A percentile compares a stretch with the other conserved stretches of the same genome.
These are phyloP conservation scores for Strongylocentrotus purpuratus DNA, from an alignment of 35 echinoderm and acorn worm species.

Conservation along the genomic window DNA sequence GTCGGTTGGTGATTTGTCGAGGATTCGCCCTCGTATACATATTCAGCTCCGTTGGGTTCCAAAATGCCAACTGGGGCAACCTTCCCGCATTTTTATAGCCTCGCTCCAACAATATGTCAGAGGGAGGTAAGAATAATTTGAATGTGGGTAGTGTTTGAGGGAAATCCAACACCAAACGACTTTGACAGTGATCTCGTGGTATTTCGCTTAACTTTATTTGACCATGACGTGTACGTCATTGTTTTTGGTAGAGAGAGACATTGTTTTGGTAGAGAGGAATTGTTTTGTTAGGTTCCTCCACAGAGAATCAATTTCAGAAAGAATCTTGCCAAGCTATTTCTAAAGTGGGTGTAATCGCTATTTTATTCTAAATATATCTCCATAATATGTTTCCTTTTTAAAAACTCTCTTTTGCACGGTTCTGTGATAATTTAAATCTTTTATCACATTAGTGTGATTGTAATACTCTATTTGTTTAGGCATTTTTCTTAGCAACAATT, in stretches of 20 bases:
- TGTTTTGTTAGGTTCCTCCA: neutral
- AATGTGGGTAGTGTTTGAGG: neutral
- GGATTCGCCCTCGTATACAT: neutral
- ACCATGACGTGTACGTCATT: neutral
- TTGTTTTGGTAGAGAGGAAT: neutral
- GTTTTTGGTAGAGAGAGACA: neutral
- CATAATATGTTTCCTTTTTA: too few species aligned
- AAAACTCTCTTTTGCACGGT: too few species aligned
- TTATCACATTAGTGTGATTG: too few species aligned
- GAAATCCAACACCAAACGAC: neutral
- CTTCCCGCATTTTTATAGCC: neutral
- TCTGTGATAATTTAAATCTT: too few species aligned
- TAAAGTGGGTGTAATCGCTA: neutral
- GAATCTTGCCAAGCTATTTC: neutral
- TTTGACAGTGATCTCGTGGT: neutral
- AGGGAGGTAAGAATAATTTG: neutral
- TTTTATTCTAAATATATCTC: neutral
- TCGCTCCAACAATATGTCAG: neutral
- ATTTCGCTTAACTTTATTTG: neutral
- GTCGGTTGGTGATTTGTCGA: neutral
- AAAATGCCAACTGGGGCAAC: neutral
- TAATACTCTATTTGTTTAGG: too few species aligned
- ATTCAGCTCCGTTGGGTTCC: neutral
- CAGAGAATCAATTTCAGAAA: neutral
- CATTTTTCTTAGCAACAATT: too few species aligned